A percentile compares a stretch with the other conserved stretches of the same genome.
Conservation (phyloP, 2,888 invertebrate genomes). For the Cinara cedri region DNA sequence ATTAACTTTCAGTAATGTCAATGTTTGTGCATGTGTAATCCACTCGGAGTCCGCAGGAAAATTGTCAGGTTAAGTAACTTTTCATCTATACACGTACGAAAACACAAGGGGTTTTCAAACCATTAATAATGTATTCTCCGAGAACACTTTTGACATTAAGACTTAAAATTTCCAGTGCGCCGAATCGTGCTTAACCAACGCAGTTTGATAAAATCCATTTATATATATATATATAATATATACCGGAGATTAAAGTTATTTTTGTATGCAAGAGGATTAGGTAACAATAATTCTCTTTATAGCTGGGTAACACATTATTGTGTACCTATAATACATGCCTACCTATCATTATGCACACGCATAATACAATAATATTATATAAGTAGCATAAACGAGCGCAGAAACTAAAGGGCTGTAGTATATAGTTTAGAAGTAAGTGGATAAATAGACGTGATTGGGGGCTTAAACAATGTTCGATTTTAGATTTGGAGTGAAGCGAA, state of each 20-base stretch:
- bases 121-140: conserved; percentile 20
- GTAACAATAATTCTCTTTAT: conserved; percentile 13
- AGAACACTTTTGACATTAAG: conserved; percentile 20
- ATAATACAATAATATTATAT: too few relatives aligned
- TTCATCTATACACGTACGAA: conserved; percentile 20
- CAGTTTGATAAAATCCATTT: neutral
- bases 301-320: too few relatives aligned
- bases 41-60: neutral
- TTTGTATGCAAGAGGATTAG: conserved; percentile 11
- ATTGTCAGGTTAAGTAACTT: conserved; percentile 26
- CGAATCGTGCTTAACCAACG: neutral
- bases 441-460: too few relatives aligned
- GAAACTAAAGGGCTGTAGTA: too few relatives aligned
- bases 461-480: too few relatives aligned
- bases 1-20: conserved; percentile 36
- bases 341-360: too few relatives aligned
- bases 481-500: too few relatives aligned
- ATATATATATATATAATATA: neutral
- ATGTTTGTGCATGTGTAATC: conserved; percentile 24
- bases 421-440: too few relatives aligned
- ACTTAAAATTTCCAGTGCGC: conserved; percentile 11
- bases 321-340: too few relatives aligned
- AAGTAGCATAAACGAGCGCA: too few relatives aligned
- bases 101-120: conserved; percentile 19
- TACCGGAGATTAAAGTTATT: conserved; percentile 15